Base-by-base conservation (phyloP, 2,888 invertebrate genomes). In the Synanthedon vespiformis region DNA sequence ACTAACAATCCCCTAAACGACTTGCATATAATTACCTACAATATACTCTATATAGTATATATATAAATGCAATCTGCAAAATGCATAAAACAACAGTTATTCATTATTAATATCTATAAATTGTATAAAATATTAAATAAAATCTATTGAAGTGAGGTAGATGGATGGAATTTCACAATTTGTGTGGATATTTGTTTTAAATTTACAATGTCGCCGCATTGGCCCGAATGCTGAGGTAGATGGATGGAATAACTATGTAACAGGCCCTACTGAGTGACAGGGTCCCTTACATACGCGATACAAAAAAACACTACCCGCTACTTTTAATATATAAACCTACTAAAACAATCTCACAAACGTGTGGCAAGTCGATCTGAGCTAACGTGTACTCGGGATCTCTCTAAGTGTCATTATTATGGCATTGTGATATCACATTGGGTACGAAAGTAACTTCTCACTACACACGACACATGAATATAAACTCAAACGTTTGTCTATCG, bases 101-200 rank as follows among this genome's bases (percentile, higher is more conserved):
- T 77, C 81, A 85, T 83, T 83, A 70, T 80, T 77, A 81, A 85
- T 80, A 85, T 81, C 86, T 87, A 87, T 86, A 87, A 86, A 86
- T 86, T 84, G 86, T 87, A 87, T 87, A 87, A 87, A 87, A 87
- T 86, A 87, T 86, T 85, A 87, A 87, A 86, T 88, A 88, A 88
- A 86, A 87, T 88, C 87, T 87, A 88, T 87, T 87, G 87, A 89
- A 89, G 88, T 90, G 91, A 91, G 91, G 91, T 91, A 91, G 91
- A 89, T 90, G 91, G 91, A 91, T 91, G 91, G 91, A 91, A 90
- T 91, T 85, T 89, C 87, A 87, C 84, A 85, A 77, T 86, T 86
- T 86, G 84, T 84, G 84, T 87, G 86, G 86, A 86, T 85, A 80
- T 80, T 70, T 75, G 34, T 70, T 72, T 73, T 70, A 70, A 60